These are phyloP conservation scores for Melanostoma mellinum DNA, from an alignment of 2,888 invertebrate genomes.

Conservation along the genomic window DNA sequence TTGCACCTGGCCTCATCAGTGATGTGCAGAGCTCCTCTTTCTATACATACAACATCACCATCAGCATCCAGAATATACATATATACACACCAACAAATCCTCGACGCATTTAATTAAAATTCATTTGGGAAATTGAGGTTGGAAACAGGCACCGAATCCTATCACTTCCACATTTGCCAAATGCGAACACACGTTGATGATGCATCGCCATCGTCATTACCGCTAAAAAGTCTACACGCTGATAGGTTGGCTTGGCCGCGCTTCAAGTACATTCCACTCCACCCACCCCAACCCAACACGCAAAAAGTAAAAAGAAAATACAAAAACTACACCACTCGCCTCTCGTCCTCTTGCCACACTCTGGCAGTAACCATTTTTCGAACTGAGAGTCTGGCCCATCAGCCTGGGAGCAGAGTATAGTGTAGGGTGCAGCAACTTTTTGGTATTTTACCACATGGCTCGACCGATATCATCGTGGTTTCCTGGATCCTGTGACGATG, in stretches of 20 bases:
- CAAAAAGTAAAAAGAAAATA: not conserved
- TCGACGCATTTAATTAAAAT: slow-evolving; percentile 73
- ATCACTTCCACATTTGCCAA: slow-evolving; percentile 70
- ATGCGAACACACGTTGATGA: slow-evolving; percentile 63
- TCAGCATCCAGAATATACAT: not conserved
- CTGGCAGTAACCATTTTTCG: slow-evolving; percentile 59
- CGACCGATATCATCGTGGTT: slow-evolving; percentile 71
- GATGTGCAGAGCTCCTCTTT: not conserved
- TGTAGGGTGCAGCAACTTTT: slow-evolving; percentile 63
- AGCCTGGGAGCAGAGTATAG: not conserved
- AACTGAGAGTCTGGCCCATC: not conserved
- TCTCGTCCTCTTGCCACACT: slow-evolving; percentile 8
- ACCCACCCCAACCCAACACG: not conserved
- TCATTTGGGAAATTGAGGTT: slow-evolving; percentile 73
- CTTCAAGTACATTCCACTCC: slow-evolving; percentile 61
- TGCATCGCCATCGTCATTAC: slow-evolving; percentile 61
- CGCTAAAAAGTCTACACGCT: slow-evolving; percentile 68
- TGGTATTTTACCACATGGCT: slow-evolving; percentile 71
- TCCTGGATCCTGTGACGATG: slow-evolving; percentile 67
- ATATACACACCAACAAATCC: slow-evolving; percentile 63
- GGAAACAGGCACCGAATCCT: slow-evolving; percentile 68
- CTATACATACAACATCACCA: not conserved
- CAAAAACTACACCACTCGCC: not conserved
- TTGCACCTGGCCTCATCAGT: slow-evolving; percentile 12
- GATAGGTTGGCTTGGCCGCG: slow-evolving; percentile 71